A percentile compares a stretch with the other conserved stretches of the same genome.
These are phyloP conservation scores for Arctia plantaginis DNA, from an alignment of 2,888 invertebrate genomes.

Conservation along the genomic window DNA sequence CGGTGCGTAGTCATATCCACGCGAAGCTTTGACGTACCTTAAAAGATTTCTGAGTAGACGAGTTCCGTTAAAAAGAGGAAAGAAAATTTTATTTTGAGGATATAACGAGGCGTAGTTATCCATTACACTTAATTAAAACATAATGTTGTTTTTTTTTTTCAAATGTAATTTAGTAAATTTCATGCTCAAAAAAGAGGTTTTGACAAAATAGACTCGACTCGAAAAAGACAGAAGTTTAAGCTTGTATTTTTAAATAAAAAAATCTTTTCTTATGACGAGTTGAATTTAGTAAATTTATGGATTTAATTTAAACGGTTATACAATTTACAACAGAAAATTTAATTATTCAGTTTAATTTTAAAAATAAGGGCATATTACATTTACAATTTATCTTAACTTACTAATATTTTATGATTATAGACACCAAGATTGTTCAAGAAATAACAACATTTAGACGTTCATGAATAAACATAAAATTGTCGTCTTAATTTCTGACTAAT, in stretches of 20 bases:
- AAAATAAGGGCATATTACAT: conserved; percentile 19
- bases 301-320: conserved; percentile 32
- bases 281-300: conserved; percentile 19
- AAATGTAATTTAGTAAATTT: neutral
- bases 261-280: neutral
- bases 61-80: conserved; percentile 82
- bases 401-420: conserved; percentile 28
- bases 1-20: conserved; percentile 67
- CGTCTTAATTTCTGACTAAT: neutral
- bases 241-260: neutral
- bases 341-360: conserved; percentile 21
- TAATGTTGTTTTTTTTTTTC: neutral
- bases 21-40: conserved; percentile 84
- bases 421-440: conserved; percentile 35
- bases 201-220: neutral
- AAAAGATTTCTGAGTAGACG: conserved; percentile 83
- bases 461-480: conserved; percentile 26
- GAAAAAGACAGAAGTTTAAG: neutral
- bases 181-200: neutral
- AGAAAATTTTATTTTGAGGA: conserved; percentile 70
- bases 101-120: conserved; percentile 41
- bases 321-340: conserved; percentile 28
- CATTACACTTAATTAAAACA: conserved; percentile 24
- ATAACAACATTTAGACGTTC: conserved; percentile 13
- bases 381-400: conserved; percentile 20